phyloP scores from a whole-genome alignment of 1,140 invertebrate species.

The Zaprionus ghesquierei region DNA sequence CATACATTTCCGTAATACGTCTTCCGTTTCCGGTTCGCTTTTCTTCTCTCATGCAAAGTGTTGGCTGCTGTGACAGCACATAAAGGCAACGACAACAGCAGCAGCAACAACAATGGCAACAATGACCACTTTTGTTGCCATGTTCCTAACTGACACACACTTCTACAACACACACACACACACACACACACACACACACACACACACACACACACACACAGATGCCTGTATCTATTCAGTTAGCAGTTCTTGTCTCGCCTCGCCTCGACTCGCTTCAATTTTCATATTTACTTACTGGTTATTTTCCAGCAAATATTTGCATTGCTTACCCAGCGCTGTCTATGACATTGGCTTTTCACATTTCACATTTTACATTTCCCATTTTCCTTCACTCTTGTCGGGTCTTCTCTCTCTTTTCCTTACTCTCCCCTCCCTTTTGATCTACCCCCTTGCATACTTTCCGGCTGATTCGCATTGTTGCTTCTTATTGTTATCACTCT shows the following conservation, averaged over 20 bases:
- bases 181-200: slow-evolving; percentile 4
- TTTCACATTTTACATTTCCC: slow-evolving; percentile 33
- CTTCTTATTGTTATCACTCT: background rate
- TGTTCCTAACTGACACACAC: slow-evolving; percentile 26
- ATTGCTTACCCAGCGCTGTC: slow-evolving; percentile 22
- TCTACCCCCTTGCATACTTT: slow-evolving; percentile 15
- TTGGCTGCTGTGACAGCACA: slow-evolving; percentile 30
- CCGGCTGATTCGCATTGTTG: slow-evolving; percentile 10
- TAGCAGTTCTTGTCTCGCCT: slow-evolving; percentile 8
- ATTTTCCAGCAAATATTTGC: slow-evolving; percentile 66
- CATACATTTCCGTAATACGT: slow-evolving; percentile 10
- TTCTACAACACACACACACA: slow-evolving; percentile 3
- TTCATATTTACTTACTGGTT: slow-evolving; percentile 66
- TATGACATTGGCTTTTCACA: slow-evolving; percentile 42
- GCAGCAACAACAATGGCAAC: slow-evolving; percentile 18
- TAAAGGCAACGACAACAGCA: slow-evolving; percentile 14
- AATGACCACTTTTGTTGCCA: slow-evolving; percentile 42
- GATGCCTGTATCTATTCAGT: background rate
- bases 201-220: background rate
- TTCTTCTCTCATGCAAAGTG: slow-evolving; percentile 26
- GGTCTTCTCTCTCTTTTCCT: no score
- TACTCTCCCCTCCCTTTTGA: background rate
- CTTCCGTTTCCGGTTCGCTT: slow-evolving; percentile 26
- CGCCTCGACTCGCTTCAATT: slow-evolving; percentile 32
- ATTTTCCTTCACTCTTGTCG: background rate